Evolutionary conservation across 2,888 invertebrate species (phyloP), one percentile per base, ranked within the genome.

Genomic region (Cerastoderma edule): DNA sequence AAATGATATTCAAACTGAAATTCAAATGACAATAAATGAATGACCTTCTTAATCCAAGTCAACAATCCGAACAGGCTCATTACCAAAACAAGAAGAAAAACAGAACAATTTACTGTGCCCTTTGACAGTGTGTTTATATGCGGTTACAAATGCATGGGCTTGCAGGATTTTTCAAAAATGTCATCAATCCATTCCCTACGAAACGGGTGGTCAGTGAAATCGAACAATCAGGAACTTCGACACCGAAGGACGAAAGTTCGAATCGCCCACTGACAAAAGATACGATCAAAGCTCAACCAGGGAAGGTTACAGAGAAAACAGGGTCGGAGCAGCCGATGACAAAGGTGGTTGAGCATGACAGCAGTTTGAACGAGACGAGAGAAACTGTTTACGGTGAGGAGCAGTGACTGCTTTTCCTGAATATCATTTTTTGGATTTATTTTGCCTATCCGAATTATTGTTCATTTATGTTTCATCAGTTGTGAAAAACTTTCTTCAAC

Each of bases 381-480:
- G 84, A 84, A 63, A 84, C 78, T 13, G 73, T 84, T 63, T 84
- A 84, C 75, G 84, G 84, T 84, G 73, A 67, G 48, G n/a, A 63
- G 1, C n/a, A 13, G 16, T 54, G 2, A 10, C n/a, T 16, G 50
- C 22, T 39, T 50, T 44, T 33, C 44, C 13, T 10, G 24, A 57
- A n/a, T n/a, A n/a, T n/a, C n/a, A n/a, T n/a, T n/a, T n/a, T n/a
- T n/a, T n/a, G n/a, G n/a, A n/a, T n/a, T n/a, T n/a, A n/a, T n/a
- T n/a, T n/a, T n/a, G n/a, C n/a, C n/a, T n/a, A n/a, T n/a, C n/a
- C n/a, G n/a, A n/a, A n/a, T n/a, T n/a, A n/a, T n/a, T n/a, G n/a
- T n/a, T n/a, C n/a, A n/a, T n/a, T n/a, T n/a, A n/a, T n/a, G n/a
- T n/a, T n/a, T n/a, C n/a, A n/a, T n/a, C n/a, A n/a, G n/a, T n/a